Base-by-base conservation (phyloP, 2,113 vertebrate species). In the Protobothrops flavoviridis region DNA sequence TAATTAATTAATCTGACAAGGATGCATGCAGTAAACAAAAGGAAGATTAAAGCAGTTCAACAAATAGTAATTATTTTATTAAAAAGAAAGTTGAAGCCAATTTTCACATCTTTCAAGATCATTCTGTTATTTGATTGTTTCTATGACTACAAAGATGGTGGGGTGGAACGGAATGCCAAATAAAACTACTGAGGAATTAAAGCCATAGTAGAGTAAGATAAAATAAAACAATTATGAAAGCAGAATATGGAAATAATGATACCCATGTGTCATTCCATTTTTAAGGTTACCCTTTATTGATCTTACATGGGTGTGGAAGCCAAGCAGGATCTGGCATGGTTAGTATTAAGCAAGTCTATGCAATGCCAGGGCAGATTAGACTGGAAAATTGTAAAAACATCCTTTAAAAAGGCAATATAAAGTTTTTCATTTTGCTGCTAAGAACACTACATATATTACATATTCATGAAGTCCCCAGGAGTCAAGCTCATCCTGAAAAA, bases 1-100 rank as follows among this genome's bases (percentile, higher is more conserved):
- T 93, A 96, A 97, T 96, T 96, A 96, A 91, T 96, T 96, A 96
- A 93, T 85, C 94, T 94, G 88, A 95, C 0, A 90, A 93, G 89
- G 50, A 81, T 90, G 89, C 93, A 89, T 94, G 86, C 45, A 92
- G 89, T 93, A 95, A 97, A 94, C 94, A 96, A 97, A 94, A 95
- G 61, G 94, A 94, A 45, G 93, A 91, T 95, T 94, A 43, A 96
- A 96, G 97, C 89, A 8, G 90, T 24, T 33, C n/a, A 86, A 45
- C n/a, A 91, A 24, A 96, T 69, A 81, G n/a, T 87, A 89, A 95
- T 89, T 87, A 29, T 94, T 93, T 95, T 88, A 95, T 95, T 95
- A 94, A 50, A 92, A 0, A 94, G 93, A 57, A 3, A 92, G 94
- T 85, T 88, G 21, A 43, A 69, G 91, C 11, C 11, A 61, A 87